Percentiles rank a stretch among this genome's conserved stretches.
These are phyloP conservation scores for Parnassius orleans DNA, from an alignment of 2,888 invertebrate species.

Conservation along the genomic window DNA sequence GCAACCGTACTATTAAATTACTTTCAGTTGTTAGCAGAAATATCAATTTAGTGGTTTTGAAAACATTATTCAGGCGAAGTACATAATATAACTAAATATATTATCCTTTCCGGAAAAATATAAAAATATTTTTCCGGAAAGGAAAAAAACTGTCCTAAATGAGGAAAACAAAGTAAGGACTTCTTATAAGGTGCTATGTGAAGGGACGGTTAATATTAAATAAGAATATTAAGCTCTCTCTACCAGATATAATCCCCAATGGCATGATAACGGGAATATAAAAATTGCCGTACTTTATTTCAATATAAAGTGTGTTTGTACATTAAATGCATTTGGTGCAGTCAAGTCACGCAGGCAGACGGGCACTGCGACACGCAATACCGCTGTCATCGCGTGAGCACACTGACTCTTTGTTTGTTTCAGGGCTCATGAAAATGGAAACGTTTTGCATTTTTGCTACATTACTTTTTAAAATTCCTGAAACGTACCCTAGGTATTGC, in stretches of 20 bases:
- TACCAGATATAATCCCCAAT: slow-evolving; percentile 10
- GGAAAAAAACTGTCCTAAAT: too few relatives aligned
- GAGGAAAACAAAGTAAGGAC: too few relatives aligned
- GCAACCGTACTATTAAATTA: too few relatives aligned
- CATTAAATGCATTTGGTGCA: slow-evolving; percentile 39
- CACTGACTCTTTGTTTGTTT: slow-evolving; percentile 35
- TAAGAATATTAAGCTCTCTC: background rate
- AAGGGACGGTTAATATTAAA: background rate
- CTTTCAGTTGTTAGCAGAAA: too few relatives aligned
- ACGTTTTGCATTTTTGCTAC: slow-evolving; percentile 3
- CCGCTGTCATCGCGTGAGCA: slow-evolving; percentile 37
- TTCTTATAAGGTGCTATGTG: too few relatives aligned
- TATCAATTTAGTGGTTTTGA: too few relatives aligned
- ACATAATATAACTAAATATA: too few relatives aligned
- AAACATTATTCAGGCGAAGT: too few relatives aligned
- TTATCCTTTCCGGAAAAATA: too few relatives aligned
- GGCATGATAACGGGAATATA: slow-evolving; percentile 24
- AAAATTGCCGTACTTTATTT: slow-evolving; percentile 28
- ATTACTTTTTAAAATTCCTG: slow-evolving; percentile 14
- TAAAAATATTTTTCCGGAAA: too few relatives aligned
- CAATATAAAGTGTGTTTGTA: slow-evolving; percentile 33
- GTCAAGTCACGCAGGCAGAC: slow-evolving; percentile 38
- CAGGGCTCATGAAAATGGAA: slow-evolving; percentile 38
- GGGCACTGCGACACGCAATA: slow-evolving; percentile 47
- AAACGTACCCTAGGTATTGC: background rate